Evolutionary conservation across 2,888 invertebrate genomes (phyloP).

Genomic region (Zygaena filipendulae): DNA sequence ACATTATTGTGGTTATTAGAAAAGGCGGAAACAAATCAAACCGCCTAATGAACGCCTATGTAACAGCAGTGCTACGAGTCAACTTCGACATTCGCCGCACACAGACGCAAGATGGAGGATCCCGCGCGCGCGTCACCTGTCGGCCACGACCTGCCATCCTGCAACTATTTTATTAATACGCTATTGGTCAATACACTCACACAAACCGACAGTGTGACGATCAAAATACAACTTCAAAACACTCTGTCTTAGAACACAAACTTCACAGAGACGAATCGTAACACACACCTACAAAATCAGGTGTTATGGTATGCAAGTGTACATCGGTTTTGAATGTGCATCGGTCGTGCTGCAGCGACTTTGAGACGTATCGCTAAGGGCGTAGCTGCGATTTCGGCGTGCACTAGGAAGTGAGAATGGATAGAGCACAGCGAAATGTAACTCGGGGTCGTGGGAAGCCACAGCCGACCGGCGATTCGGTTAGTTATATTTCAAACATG

Average conservation of each 20-base stretch:
- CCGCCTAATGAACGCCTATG: too few relatives aligned
- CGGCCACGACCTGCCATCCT: slow-evolving; percentile 52
- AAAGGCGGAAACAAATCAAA: too few relatives aligned
- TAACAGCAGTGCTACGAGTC: too few relatives aligned
- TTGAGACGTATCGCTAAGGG: slow-evolving; percentile 21
- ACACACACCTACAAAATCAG: slow-evolving; percentile 29
- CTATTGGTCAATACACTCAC: slow-evolving; percentile 57
- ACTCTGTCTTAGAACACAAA: too few relatives aligned
- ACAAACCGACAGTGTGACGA: slow-evolving; percentile 32
- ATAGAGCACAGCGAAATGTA: slow-evolving; percentile 58
- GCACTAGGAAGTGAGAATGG: slow-evolving; percentile 60
- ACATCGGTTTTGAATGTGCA: slow-evolving; percentile 54
- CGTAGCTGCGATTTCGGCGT: slow-evolving; percentile 27
- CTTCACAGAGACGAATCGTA: too few relatives aligned
- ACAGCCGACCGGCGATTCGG: slow-evolving; percentile 44
- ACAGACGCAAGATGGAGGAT: slow-evolving; percentile 25
- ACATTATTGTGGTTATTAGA: too few relatives aligned
- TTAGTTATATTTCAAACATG: slow-evolving; percentile 47
- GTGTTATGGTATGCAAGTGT: slow-evolving; percentile 44
- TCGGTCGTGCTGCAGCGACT: slow-evolving; percentile 23
- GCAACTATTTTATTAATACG: slow-evolving; percentile 43
- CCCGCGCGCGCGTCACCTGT: slow-evolving; percentile 49
- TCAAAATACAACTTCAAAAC: too few relatives aligned
- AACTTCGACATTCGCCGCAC: slow-evolving; percentile 59
- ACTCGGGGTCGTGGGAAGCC: slow-evolving; percentile 62